Percentiles rank a stretch among this genome's conserved stretches.
These are phyloP conservation scores for Cheirogaleus major DNA, from an alignment of 2,797 vertebrate genomes.

Conservation along the genomic window DNA sequence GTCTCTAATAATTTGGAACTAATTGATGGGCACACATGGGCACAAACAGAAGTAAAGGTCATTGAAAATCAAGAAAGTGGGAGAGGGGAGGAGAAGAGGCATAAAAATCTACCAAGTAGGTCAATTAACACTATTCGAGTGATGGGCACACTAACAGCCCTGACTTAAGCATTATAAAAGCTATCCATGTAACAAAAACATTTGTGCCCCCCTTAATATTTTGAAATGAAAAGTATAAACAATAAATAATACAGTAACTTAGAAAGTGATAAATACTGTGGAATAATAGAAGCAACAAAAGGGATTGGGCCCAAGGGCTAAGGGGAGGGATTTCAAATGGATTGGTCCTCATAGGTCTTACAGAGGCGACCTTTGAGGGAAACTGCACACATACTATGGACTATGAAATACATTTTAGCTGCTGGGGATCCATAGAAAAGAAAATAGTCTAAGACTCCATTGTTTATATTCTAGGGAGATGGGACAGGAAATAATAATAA, in stretches of 20 bases:
- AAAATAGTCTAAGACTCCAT: background rate
- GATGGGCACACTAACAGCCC: background rate
- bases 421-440: background rate
- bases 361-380: background rate
- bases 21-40: background rate
- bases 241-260: background rate
- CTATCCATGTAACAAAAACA: background rate
- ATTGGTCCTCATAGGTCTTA: background rate
- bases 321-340: background rate
- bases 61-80: background rate
- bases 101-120: background rate
- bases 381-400: background rate
- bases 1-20: background rate
- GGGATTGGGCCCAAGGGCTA: background rate
- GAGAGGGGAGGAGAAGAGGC: background rate
- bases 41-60: background rate
- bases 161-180: background rate
- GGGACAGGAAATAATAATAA: background rate
- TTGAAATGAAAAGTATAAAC: background rate
- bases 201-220: background rate
- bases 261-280: background rate
- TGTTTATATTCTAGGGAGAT: background rate
- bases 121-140: background rate
- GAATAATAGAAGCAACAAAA: background rate
- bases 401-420: background rate